Evolutionary conservation across 2,797 vertebrate species (phyloP).

Genomic region (Poeciliopsis presidionis): DNA sequence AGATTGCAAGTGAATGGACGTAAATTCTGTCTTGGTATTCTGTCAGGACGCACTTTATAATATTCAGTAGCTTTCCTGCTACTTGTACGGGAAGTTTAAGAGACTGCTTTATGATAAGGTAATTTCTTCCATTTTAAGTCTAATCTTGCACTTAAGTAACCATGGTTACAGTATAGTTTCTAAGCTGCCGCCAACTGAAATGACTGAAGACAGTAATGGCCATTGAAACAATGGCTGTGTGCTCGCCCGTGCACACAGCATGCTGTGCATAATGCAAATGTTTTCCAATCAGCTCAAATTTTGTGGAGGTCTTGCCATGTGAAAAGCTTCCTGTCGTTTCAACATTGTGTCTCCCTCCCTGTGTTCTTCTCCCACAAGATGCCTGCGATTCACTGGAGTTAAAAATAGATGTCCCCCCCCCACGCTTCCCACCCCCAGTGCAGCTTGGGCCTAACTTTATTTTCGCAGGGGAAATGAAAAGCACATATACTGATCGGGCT

Average conservation of each 20-base stretch:
- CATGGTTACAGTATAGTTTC: constrained; percentile 72
- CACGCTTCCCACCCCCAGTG: constrained; percentile 40
- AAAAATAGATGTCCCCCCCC: constrained; percentile 69
- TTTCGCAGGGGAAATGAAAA: constrained; percentile 69
- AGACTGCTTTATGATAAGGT: constrained; percentile 45
- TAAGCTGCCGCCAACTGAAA: constrained; percentile 50
- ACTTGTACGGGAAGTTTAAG: constrained; percentile 9
- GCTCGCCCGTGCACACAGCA: neutral
- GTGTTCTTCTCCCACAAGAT: constrained; percentile 65
- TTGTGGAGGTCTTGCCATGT: constrained; percentile 42
- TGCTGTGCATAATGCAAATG: constrained; percentile 17
- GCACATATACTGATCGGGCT: constrained; percentile 49
- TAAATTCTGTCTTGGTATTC: neutral
- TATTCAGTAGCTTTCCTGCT: constrained; percentile 1
- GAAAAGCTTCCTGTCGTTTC: constrained; percentile 46
- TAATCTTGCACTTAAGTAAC: constrained; percentile 58
- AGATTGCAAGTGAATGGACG: neutral
- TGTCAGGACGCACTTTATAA: constrained; percentile 6
- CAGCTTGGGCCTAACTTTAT: constrained; percentile 67
- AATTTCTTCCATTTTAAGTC: constrained; percentile 48
- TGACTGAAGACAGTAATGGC: constrained; percentile 31
- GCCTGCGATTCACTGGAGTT: constrained; percentile 66
- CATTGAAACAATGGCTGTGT: constrained; percentile 30
- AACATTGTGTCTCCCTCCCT: constrained; percentile 32
- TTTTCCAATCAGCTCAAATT: constrained; percentile 41